phyloP scores from a whole-genome alignment of 2,888 invertebrate species.

The Drosophila quasianomalipes region DNA sequence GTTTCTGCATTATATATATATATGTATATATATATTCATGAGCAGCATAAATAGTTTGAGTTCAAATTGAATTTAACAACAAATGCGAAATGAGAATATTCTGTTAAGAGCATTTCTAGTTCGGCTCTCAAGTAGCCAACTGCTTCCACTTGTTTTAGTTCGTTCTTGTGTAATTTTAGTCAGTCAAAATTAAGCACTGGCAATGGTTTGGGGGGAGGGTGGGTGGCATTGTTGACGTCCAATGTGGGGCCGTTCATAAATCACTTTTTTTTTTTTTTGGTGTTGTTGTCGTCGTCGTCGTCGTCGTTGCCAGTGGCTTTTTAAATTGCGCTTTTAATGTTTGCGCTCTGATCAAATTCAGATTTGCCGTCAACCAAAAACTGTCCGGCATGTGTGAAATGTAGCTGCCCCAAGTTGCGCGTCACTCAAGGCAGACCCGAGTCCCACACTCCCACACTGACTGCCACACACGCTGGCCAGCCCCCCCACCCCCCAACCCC shows the following conservation, averaged over 20 bases:
- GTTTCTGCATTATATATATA: not conserved
- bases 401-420: constrained; percentile 44
- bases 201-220: no score
- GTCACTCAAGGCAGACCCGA: constrained; percentile 31
- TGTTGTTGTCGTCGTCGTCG: not conserved
- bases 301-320: constrained; percentile 32
- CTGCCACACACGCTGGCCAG: not conserved
- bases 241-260: constrained; percentile 61
- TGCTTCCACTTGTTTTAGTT: not conserved
- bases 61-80: not conserved
- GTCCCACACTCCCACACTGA: constrained; percentile 14
- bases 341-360: constrained; percentile 73
- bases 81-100: not conserved
- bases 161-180: constrained; percentile 48
- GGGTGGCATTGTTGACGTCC: constrained; percentile 5
- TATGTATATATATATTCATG: not conserved
- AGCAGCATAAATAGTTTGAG: not conserved
- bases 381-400: constrained; percentile 56
- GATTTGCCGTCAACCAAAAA: constrained; percentile 74
- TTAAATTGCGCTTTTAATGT: constrained; percentile 73
- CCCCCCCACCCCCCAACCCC: not conserved
- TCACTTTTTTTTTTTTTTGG: constrained; percentile 45
- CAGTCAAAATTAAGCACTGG: constrained; percentile 29
- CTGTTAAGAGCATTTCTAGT: not conserved
- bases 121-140: not conserved